A percentile compares a stretch with the other conserved stretches of the same genome.
These are phyloP conservation scores for Lampropteryx suffumata DNA, from an alignment of 2,888 invertebrate genomes.

Conservation along the genomic window DNA sequence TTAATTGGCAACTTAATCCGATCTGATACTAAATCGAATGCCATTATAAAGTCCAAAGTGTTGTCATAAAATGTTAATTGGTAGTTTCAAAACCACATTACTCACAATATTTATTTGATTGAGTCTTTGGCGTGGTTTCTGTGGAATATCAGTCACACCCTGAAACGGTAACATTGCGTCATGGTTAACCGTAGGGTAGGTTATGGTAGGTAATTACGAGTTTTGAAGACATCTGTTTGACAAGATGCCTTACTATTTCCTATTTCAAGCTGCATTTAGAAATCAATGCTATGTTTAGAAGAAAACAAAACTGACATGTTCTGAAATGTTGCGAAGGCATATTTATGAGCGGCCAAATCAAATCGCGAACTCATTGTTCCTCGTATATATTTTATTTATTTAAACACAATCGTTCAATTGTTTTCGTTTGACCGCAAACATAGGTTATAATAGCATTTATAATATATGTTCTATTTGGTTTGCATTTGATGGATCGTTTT, in stretches of 20 bases:
- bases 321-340: too few relatives aligned
- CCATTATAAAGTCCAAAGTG: conserved; percentile 5
- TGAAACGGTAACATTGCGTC: conserved; percentile 1
- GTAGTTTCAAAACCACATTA: background rate
- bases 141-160: conserved; percentile 14
- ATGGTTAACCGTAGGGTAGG: conserved; percentile 18
- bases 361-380: too few relatives aligned
- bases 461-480: background rate
- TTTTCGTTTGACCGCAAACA: too few relatives aligned
- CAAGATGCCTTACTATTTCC: conserved; percentile 1
- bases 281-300: conserved; percentile 2
- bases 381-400: too few relatives aligned
- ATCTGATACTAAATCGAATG: conserved; percentile 4
- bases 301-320: background rate
- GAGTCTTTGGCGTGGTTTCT: conserved; percentile 2
- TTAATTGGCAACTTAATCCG: background rate
- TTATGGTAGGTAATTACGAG: conserved; percentile 11
- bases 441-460: too few relatives aligned
- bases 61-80: conserved; percentile 1
- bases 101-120: conserved; percentile 2
- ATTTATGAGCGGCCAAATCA: too few relatives aligned
- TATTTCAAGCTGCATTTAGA: conserved; percentile 6
- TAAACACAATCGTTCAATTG: too few relatives aligned
- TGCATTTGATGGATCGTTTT: background rate
- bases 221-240: conserved; percentile 10